These are phyloP conservation scores for Unio delphinus DNA, from an alignment of 2,888 invertebrate genomes.

Conservation along the genomic window DNA sequence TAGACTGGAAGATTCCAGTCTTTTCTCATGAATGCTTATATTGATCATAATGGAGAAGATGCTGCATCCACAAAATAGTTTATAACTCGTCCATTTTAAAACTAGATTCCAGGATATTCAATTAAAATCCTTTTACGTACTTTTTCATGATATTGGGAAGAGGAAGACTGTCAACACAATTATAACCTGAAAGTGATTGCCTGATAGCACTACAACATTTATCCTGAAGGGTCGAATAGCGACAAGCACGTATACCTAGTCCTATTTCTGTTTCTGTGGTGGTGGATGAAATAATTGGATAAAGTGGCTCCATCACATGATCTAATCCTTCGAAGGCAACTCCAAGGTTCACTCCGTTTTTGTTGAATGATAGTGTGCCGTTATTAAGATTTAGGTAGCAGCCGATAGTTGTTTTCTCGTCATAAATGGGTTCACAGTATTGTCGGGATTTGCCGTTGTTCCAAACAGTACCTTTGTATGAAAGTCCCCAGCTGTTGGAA, in stretches of 20 bases:
- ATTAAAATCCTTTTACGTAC: slow-evolving; percentile 34
- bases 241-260: slow-evolving; percentile 42
- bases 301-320: slow-evolving; percentile 35
- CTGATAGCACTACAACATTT: slow-evolving; percentile 48
- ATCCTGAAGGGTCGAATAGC: slow-evolving; percentile 50
- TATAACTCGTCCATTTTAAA: too few species aligned
- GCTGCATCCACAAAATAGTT: too few species aligned
- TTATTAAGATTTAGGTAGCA: slow-evolving; percentile 53
- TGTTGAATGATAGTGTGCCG: slow-evolving; percentile 54
- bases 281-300: slow-evolving; percentile 58
- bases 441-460: slow-evolving; percentile 48
- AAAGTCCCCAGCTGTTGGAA: slow-evolving; percentile 61
- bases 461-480: slow-evolving; percentile 61
- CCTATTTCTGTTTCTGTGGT: slow-evolving; percentile 56
- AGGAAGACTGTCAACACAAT: slow-evolving; percentile 48
- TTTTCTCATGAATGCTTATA: too few species aligned
- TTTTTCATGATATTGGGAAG: slow-evolving; percentile 48
- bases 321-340: slow-evolving; percentile 54
- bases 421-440: slow-evolving; percentile 60
- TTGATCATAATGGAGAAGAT: too few species aligned
- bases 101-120: not conserved
- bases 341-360: slow-evolving; percentile 52
- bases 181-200: slow-evolving; percentile 23
- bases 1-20: too few species aligned
- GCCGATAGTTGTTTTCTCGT: slow-evolving; percentile 52